Base-by-base conservation (phyloP, 2,797 vertebrate genomes). In the Melanotaenia boesemani region DNA sequence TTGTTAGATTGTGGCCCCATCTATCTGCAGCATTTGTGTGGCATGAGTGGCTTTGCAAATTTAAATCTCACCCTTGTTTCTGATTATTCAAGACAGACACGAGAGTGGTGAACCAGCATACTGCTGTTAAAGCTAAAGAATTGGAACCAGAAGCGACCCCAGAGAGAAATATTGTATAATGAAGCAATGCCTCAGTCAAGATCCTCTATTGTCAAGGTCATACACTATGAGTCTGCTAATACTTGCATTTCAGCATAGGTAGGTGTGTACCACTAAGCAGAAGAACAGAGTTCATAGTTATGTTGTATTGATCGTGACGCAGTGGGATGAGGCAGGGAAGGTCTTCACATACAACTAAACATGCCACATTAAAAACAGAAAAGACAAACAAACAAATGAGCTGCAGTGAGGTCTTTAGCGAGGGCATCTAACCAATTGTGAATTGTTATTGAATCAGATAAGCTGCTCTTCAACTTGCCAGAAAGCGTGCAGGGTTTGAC, bases 111-210 rank as follows among this genome's bases (percentile, higher is more conserved):
- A 63, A 64, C 32, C 39, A 50, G 32, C 13, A 10, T 46, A 44
- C 77, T 44, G 73, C 67, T 74, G 63, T 69, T 76, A 58, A 18
- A 61, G 58, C 32, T 60, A 67, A 80, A 73, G 67, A 64, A 65
- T 70, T 72, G 77, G 63, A 83, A 87, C 44, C 59, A 77, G 63
- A 83, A 75, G 66, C 37, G 6, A 62, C 26, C 82, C 85, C 32
- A 13, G 84, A 83, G 82, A 88, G 65, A 77, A 71, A 77, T 88
- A 64, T 71, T 77, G 62, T 62, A 80, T 78, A 84, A 86, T 85
- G 44, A 80, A 76, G 55, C 32, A 1, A 77, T 88, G 69, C 71
- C 78, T 80, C 62, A 76, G 74, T 81, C 74, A 72, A 72, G 77
- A 84, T 74, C 60, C 64, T 74, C 71, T 44, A 26, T 68, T 74